Base-by-base conservation (phyloP, 1,140 invertebrate species). In the Drosophila pseudoobscura region DNA sequence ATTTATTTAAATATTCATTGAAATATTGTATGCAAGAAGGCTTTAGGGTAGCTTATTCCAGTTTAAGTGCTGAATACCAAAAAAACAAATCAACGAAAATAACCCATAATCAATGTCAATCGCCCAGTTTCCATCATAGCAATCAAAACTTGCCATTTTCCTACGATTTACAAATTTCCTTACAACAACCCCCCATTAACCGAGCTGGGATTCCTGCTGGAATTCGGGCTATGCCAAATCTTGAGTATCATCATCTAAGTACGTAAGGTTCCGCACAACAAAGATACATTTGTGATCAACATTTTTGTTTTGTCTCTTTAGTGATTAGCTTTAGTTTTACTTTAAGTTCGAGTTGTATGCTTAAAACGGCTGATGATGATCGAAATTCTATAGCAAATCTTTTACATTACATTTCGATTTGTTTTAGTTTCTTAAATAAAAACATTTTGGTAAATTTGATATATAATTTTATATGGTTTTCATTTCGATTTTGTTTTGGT, bases 1-100 rank as follows among this genome's bases (percentile, higher is more conserved):
- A 84, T 84, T 84, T 83, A 83, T 83, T 83, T 65, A 54, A 50
- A 57, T 58, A 63, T 57, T 74, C 58, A 43, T 55, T 6, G 51
- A 74, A 17, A 46, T 45, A 62, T 43, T 64, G 15, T 57, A 56
- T 47, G 24, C 70, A 47, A 53, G 44, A 75, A 84, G 82, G 82
- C 83, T 88, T 75, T 80, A 85, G 77, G 80, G 80, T 87, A 75
- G 52, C 47, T 64, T 70, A 65, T 45, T 57, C 59, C 73, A 83
- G 61, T 75, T 63, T 71, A 54, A 62, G 53, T 75, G 82, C 82
- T 87, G 83, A 82, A 88, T 87, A 88, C 82, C 82, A 87, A 87
- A 57, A 57, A 50, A 49, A 13, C 3, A 39, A 39, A 39, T 13
- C 9, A 49, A 50, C 51, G 46, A 53, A 15, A 47, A 44, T 56